Base-by-base conservation (phyloP, 2,113 vertebrate species). In the Oreochromis niloticus region DNA sequence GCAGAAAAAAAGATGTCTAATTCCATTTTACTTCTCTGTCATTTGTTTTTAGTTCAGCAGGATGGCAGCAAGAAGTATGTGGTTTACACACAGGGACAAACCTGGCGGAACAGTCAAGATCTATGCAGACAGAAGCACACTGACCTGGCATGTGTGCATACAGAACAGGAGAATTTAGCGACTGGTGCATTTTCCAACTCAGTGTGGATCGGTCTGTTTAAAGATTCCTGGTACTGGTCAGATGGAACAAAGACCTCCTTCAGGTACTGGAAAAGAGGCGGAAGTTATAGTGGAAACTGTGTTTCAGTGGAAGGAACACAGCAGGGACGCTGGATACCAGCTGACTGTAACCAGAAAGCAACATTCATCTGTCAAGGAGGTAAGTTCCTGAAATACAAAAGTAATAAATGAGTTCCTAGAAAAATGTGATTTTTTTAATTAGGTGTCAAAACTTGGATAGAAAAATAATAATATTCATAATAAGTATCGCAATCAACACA, bases 291-390 rank as follows among this genome's bases (percentile, higher is more conserved):
- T 9, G 85, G 71, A 32, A 4, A 73, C 73, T 92, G 91, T 8
- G 87, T 56, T 5, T 6, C 41, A 2, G 61, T 81, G 16, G 7
- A 27, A 3, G 41, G 2, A 30, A 5, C 13, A 1, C 39, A 56
- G 27, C 27, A 57, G 11, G 83, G 87, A 14, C 61, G 46, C 22
- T 92, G 91, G 91, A 10, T 83, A 1, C 73, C 2, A 6, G 19
- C 22, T 4, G 1, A 24, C 0, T 92, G 91, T 9, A 2, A 79
- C 10, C 2, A 39, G 3, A 79, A 48, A 56, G 4, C 4, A 16
- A 1, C 41, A 2, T 92, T 92, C 5, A 57, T 89, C 66, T 92
- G 91, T 41, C 39, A 81, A 10, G 89, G 91, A 6, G 89, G 91
- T 92, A 80, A 89, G 91, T 63, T 14, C 11, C 19, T 57, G 7